Evolutionary conservation across 1,140 invertebrate genomes (phyloP).

Genomic region (Ooceraea biroi): DNA sequence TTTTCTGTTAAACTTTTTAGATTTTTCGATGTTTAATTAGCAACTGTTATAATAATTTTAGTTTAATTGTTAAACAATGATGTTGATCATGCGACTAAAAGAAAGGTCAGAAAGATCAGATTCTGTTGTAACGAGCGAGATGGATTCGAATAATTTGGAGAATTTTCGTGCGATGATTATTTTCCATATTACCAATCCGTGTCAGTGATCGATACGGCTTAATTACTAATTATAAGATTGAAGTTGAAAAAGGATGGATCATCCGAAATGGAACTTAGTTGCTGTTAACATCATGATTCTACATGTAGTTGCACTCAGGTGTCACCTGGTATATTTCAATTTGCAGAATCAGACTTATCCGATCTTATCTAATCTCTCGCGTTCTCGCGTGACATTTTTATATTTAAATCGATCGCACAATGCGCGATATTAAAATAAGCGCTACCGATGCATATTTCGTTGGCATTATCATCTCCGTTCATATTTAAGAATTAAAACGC

Average conservation of each 20-base stretch:
- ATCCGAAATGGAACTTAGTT: constrained; percentile 79
- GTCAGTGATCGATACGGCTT: constrained; percentile 63
- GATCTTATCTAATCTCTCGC: constrained; percentile 17
- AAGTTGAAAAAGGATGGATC: constrained; percentile 76
- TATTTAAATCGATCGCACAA: neutral
- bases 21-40: neutral
- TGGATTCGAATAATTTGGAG: neutral
- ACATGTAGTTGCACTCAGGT: constrained; percentile 21
- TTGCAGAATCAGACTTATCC: neutral
- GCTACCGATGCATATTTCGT: constrained; percentile 10
- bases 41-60: neutral
- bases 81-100: neutral
- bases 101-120: neutral
- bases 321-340: constrained; percentile 50
- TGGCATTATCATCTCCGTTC: neutral
- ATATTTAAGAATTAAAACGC: neutral
- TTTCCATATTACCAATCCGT: constrained; percentile 36
- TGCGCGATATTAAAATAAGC: neutral
- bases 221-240: constrained; percentile 81
- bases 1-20: neutral
- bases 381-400: neutral
- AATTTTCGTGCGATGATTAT: constrained; percentile 34
- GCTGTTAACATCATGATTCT: constrained; percentile 74
- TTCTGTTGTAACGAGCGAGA: neutral
- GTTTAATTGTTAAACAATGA: neutral